phyloP scores from a whole-genome alignment of 2,888 invertebrate genomes.

The Amiota mariae region DNA sequence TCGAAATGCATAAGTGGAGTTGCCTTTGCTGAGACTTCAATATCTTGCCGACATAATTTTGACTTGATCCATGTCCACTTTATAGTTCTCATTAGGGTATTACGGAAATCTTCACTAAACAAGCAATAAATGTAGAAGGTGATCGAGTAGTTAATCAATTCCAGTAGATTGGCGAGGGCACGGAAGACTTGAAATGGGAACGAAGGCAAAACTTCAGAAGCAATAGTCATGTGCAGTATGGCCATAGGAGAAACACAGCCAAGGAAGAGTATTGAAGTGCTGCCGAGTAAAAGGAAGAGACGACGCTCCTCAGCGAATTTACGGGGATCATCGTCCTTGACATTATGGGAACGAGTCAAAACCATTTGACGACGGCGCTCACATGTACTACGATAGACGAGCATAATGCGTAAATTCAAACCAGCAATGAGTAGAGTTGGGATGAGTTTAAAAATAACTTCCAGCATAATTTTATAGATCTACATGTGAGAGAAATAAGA shows the following conservation, averaged over 20 bases:
- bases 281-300: constrained; percentile 78
- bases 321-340: constrained; percentile 78
- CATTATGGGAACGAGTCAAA: constrained; percentile 74
- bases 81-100: constrained; percentile 79
- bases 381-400: constrained; percentile 80
- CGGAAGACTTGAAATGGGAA: constrained; percentile 82
- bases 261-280: constrained; percentile 80
- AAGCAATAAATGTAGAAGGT: constrained; percentile 87
- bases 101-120: constrained; percentile 84
- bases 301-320: constrained; percentile 81
- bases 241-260: constrained; percentile 83
- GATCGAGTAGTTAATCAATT: constrained; percentile 84
- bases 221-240: constrained; percentile 80
- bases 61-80: constrained; percentile 76
- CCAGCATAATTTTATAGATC: constrained; percentile 79
- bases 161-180: constrained; percentile 82
- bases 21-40: constrained; percentile 68
- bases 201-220: constrained; percentile 77
- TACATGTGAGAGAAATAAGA: constrained; percentile 44
- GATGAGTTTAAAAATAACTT: constrained; percentile 79
- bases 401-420: constrained; percentile 79
- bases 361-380: constrained; percentile 80
- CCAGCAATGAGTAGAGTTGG: constrained; percentile 81
- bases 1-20: constrained; percentile 64
- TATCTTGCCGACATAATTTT: constrained; percentile 66